Conservation (phyloP, 2,888 invertebrate species). For the Aphodius sticticus region DNA sequence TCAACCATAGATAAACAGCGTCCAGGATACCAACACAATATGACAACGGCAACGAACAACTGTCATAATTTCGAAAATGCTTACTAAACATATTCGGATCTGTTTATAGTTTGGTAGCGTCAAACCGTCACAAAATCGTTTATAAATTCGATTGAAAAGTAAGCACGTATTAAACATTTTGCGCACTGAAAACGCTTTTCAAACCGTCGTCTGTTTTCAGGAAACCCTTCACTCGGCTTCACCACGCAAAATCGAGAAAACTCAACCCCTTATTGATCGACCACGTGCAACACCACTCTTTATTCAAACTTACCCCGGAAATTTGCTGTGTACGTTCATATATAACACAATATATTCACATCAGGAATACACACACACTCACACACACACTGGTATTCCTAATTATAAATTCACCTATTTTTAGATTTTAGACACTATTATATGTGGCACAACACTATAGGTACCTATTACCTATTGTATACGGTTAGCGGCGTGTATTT, state of each 20-base stretch:
- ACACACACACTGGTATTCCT: conserved; percentile 23
- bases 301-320: conserved; percentile 28
- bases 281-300: too few relatives aligned
- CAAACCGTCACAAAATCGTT: background rate
- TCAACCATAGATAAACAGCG: too few relatives aligned
- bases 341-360: conserved; percentile 24
- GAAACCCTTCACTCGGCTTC: background rate
- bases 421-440: conserved; percentile 33
- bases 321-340: background rate
- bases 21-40: background rate
- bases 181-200: background rate
- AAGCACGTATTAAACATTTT: background rate
- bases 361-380: conserved; percentile 16
- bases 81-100: background rate
- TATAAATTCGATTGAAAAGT: background rate
- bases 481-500: background rate
- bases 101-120: background rate
- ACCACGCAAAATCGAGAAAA: background rate
- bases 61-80: background rate
- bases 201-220: background rate
- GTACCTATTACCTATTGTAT: background rate
- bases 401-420: conserved; percentile 36
- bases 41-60: background rate
- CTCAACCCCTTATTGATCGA: background rate
- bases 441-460: conserved; percentile 13